Percentiles rank a stretch among this genome's conserved stretches.
Evolutionary conservation across 2,888 invertebrate species (phyloP).

Genomic region (Papilio elwesi): DNA sequence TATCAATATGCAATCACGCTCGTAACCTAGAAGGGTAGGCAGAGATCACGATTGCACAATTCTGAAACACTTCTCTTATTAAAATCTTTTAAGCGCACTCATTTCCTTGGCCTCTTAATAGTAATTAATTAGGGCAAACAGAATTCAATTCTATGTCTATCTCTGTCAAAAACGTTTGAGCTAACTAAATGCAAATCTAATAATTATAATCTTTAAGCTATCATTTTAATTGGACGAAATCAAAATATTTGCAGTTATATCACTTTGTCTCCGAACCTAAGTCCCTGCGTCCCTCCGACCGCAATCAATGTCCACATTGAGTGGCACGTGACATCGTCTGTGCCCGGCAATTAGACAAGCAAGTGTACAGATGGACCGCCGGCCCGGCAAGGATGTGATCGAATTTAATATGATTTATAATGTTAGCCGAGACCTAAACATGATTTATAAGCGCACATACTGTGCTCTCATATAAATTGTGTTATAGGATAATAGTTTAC

Average conservation of each 20-base stretch:
- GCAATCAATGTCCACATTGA: slow-evolving; percentile 78
- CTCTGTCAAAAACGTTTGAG: not conserved
- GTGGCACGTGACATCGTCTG: slow-evolving; percentile 72
- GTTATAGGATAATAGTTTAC: not conserved
- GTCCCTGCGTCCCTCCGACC: slow-evolving; percentile 56
- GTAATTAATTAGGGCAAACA: too few relatives aligned
- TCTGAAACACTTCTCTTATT: too few relatives aligned
- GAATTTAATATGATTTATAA: slow-evolving; percentile 12
- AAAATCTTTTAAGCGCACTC: too few relatives aligned
- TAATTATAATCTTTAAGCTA: not conserved
- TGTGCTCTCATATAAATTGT: not conserved
- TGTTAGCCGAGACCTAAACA: not conserved
- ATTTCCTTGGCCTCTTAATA: too few relatives aligned
- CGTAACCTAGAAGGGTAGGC: too few relatives aligned
- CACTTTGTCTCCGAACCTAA: slow-evolving; percentile 20
- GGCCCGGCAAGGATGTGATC: slow-evolving; percentile 8
- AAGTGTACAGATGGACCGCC: slow-evolving; percentile 28
- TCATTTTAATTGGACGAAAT: too few relatives aligned
- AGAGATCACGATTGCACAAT: too few relatives aligned
- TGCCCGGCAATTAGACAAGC: slow-evolving; percentile 61
- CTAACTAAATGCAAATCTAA: not conserved
- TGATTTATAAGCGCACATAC: not conserved
- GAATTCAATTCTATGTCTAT: too few relatives aligned
- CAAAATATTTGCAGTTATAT: slow-evolving; percentile 1
- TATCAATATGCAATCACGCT: too few relatives aligned